Base-by-base conservation (phyloP, 2,888 invertebrate species). In the Drosophila dives region DNA sequence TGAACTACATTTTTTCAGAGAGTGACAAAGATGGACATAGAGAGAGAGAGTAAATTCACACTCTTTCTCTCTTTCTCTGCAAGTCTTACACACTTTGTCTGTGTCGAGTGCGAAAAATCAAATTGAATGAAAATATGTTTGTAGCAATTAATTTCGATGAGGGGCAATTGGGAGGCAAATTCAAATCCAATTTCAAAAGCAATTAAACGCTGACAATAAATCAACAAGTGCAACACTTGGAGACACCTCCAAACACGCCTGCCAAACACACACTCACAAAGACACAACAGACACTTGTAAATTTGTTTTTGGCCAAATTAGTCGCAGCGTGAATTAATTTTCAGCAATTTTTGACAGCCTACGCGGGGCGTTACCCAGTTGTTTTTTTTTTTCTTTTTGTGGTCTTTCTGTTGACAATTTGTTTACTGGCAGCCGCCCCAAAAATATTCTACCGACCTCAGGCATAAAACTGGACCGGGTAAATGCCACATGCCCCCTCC, bases 191-290 rank as follows among this genome's bases (percentile, higher is more conserved):
- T 86, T 91, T 83, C 80, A 81, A 91, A 90, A 88, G 86, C 86
- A 90, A 91, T 90, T 91, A 91, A 91, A 80, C 75, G 67, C 68
- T 75, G 72, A 65, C 81, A 82, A 91, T 91, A 90, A 91, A 90
- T 90, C 91, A 90, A 81, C 83, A 88, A 83, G 86, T 88, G 89
- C 84, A 85, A 63, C 81, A 83, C 64, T 86, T 69, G 72, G 80
- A 71, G 80, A 80, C 88, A 86, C 84, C 89, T 83, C 73, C 73
- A 64, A 68, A 61, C 75, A 75, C 58, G 75, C 77, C 79, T 81
- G 68, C 69, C 79, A 66, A 68, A 78, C 56, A 63, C 56, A 62
- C 48, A n/a, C 60, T 34, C 58, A 54, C 48, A 62, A 50, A 61
- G 51, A 38, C 49, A 45, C 15, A 33, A 42, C 23, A 69, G 60